Base-by-base conservation (phyloP, 2,113 vertebrate species). In the Labrus mixtus region DNA sequence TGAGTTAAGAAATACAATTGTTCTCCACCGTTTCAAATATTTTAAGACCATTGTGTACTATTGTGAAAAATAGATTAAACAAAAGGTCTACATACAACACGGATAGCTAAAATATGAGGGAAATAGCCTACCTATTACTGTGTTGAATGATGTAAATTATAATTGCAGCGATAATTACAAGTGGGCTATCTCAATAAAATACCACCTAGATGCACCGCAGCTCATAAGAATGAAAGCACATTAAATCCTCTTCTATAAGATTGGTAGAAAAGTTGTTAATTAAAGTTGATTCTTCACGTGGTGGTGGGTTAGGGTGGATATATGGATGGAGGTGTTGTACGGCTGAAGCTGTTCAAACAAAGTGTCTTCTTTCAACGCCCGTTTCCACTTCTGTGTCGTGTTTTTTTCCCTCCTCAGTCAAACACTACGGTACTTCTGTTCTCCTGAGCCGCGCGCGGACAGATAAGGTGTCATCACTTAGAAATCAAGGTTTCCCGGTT, bases 281-380 rank as follows among this genome's bases (percentile, higher is more conserved):
- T 19, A 19, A 9, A 10, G 25, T 64, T 80, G 69, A 53, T 76
- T 70, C 22, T 61, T 3, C 25, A 25, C 15, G 3, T 4, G 22
- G 50, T 6, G 1, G 6, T 11, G 56, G 13, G 1, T 29, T n/a
- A n/a, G 7, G 6, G 15, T 0, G 7, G 29, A 13, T 25, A 57
- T 29, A 43, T 10, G 6, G 41, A 1, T 50, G 75, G 23, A 72
- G 73, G 78, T 73, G 83, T 62, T 68, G 59, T 63, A 10, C 43
- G 70, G 58, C 65, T 72, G 79, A 71, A 81, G 84, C 83, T 92
- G 88, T 92, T 91, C 73, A 87, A 91, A 91, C 85, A 91, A 82
- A 92, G 87, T 90, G 87, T 89, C 79, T 82, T 90, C 90, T 93
- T 90, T 93, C 91, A 92, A 48, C 87, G 79, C 83, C 56, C 70